Conservation (phyloP, 1,140 invertebrate genomes). For the Trachelipus rathkii region DNA sequence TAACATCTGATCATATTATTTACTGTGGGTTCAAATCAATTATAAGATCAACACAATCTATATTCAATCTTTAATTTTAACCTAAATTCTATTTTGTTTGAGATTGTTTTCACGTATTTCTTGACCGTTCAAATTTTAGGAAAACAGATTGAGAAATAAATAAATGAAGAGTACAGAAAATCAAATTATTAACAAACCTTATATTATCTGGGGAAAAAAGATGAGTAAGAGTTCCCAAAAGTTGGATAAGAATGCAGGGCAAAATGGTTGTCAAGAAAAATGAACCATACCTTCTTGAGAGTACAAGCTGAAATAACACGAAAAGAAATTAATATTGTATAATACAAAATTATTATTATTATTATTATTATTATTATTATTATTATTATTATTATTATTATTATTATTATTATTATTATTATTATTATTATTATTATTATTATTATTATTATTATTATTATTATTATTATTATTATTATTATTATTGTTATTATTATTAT, state of each 20-base stretch:
- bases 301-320: background rate
- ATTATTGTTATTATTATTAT: no score
- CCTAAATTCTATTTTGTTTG: no score
- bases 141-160: background rate
- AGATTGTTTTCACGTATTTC: no score
- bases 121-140: background rate
- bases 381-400: no score
- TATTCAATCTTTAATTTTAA: background rate
- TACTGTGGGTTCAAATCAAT: background rate
- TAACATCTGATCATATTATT: no score
- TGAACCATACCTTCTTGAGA: background rate
- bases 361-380: no score
- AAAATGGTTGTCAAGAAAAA: background rate
- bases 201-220: background rate
- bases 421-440: no score
- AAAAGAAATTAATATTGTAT: no score
- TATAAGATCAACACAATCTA: background rate
- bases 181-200: background rate
- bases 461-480: no score
- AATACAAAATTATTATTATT: no score
- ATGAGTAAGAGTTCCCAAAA: background rate
- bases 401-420: no score
- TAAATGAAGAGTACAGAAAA: background rate
- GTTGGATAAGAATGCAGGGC: background rate
- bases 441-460: no score